Conservation (phyloP, 2,113 vertebrate genomes). For the Gymnarchus niloticus region DNA sequence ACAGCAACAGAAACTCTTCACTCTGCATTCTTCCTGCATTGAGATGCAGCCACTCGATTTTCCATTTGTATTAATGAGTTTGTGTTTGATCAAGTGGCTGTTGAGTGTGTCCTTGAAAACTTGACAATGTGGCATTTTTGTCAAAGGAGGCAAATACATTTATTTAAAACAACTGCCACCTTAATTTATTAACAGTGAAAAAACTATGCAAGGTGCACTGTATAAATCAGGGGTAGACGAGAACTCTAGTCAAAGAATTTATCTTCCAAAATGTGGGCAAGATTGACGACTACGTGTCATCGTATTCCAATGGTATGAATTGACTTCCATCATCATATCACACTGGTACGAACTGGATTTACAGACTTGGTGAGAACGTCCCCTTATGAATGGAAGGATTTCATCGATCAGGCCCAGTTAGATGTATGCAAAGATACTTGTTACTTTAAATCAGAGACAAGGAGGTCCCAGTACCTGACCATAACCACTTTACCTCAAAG, state of each 20-base stretch:
- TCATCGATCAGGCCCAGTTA: conserved; percentile 11
- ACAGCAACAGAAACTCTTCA: not conserved
- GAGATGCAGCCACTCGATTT: not conserved
- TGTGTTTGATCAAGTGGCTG: not conserved
- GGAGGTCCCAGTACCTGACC: conserved; percentile 25
- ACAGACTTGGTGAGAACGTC: not conserved
- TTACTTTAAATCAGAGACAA: conserved; percentile 31
- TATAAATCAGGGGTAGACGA: not conserved
- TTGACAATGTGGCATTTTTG: not conserved
- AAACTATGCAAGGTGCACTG: not conserved
- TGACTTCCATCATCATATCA: not conserved
- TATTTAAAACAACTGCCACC: too few species aligned
- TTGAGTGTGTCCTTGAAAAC: not conserved
- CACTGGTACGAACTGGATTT: too few species aligned
- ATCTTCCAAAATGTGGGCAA: not conserved
- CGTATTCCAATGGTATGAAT: not conserved
- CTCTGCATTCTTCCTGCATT: not conserved
- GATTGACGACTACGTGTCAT: not conserved
- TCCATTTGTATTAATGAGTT: not conserved
- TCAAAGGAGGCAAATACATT: too few species aligned
- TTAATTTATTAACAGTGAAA: too few species aligned
- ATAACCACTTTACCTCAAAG: conserved; percentile 73
- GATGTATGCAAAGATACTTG: conserved; percentile 29
- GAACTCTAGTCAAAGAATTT: not conserved
- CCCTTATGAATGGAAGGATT: not conserved